These are phyloP conservation scores for Syrphus vitripennis DNA, from an alignment of 2,888 invertebrate species.

Conservation along the genomic window DNA sequence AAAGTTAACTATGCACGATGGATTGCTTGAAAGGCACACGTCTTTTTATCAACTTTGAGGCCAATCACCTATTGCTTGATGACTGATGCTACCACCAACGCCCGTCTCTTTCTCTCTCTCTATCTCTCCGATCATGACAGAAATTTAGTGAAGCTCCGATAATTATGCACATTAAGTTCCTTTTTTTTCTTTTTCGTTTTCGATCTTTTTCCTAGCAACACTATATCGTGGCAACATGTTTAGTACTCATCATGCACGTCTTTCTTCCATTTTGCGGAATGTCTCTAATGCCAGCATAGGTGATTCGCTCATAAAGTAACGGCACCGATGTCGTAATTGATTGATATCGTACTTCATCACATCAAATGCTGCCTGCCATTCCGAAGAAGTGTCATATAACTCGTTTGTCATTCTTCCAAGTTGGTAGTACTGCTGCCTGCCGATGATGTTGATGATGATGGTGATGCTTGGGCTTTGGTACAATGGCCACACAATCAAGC, in stretches of 20 bases:
- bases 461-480: constrained; percentile 1
- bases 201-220: constrained; percentile 5
- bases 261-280: constrained; percentile 32
- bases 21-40: background rate
- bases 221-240: constrained; percentile 41
- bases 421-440: background rate
- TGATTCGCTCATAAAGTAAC: constrained; percentile 24
- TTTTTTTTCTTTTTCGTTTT: background rate
- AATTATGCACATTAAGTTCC: constrained; percentile 50
- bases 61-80: constrained; percentile 40
- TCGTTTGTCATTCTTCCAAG: constrained; percentile 40
- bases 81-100: constrained; percentile 3
- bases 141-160: constrained; percentile 14
- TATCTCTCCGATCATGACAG: background rate
- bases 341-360: constrained; percentile 60
- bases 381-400: constrained; percentile 58
- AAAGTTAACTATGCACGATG: constrained; percentile 18
- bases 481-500: constrained; percentile 58
- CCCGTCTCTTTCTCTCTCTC: background rate
- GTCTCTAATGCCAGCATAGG: constrained; percentile 45
- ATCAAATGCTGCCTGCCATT: constrained; percentile 36
- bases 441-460: background rate
- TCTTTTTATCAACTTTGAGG: background rate
- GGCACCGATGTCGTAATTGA: constrained; percentile 69
- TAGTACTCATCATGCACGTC: background rate